These are phyloP conservation scores for Agapornis roseicollis DNA, from an alignment of 2,113 vertebrate genomes.

Conservation along the genomic window DNA sequence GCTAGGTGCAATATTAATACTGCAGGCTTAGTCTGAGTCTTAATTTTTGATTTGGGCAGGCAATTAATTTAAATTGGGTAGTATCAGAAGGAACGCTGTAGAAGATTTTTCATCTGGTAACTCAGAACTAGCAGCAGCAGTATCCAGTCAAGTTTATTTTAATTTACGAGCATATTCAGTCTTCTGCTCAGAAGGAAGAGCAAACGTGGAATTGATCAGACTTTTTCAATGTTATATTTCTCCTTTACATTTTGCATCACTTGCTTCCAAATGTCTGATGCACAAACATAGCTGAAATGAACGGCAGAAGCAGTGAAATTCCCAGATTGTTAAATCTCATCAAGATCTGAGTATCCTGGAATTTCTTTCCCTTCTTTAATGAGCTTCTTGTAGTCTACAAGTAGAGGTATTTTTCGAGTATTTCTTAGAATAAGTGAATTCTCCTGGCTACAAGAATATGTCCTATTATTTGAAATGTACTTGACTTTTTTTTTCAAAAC, in stretches of 20 bases:
- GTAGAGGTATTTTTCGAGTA: background rate
- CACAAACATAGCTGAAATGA: background rate
- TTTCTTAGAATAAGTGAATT: background rate
- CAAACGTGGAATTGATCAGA: background rate
- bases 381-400: background rate
- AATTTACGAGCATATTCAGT: slow-evolving; percentile 6
- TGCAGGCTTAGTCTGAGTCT: background rate
- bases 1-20: background rate
- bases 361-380: background rate
- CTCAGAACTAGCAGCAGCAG: slow-evolving; percentile 17
- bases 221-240: background rate
- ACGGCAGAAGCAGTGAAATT: background rate
- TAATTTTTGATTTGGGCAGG: slow-evolving; percentile 50
- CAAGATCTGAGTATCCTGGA: background rate
- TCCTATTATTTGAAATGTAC: background rate
- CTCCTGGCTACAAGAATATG: background rate
- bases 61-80: slow-evolving; percentile 64
- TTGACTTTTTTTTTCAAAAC: background rate
- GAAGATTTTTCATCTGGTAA: slow-evolving; percentile 50
- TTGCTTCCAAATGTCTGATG: background rate
- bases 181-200: background rate
- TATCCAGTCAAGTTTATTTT: slow-evolving; percentile 27
- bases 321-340: background rate
- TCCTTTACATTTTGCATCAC: background rate
- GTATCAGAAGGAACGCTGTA: slow-evolving; percentile 24